Evolutionary conservation across 2,113 vertebrate genomes (phyloP).

Genomic region (Ammospiza nelsoni): DNA sequence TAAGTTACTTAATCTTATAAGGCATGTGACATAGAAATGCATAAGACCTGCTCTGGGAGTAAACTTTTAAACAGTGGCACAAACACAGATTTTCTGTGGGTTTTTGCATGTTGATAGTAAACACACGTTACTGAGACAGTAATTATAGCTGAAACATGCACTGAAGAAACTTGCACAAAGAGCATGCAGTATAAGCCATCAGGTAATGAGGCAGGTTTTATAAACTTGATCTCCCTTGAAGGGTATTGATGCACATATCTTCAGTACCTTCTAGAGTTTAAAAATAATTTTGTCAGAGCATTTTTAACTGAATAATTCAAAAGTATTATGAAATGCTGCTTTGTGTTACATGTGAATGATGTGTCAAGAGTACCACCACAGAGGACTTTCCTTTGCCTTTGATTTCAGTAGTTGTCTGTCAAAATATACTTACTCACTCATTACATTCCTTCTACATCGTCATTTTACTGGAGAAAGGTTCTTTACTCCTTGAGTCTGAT

Average conservation of each 20-base stretch:
- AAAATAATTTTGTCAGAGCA: neutral
- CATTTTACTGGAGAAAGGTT: neutral
- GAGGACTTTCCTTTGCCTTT: neutral
- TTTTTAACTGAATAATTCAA: neutral
- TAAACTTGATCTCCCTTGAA: neutral
- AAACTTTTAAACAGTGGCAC: neutral
- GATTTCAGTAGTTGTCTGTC: neutral
- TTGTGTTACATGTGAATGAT: neutral
- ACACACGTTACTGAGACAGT: fast-evolving
- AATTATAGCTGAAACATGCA: neutral
- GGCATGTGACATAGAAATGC: neutral
- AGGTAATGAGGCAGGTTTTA: neutral
- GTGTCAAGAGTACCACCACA: neutral
- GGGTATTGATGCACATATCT: neutral
- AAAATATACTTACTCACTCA: neutral
- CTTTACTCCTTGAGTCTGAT: neutral
- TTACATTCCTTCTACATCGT: neutral
- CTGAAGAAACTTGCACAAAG: neutral
- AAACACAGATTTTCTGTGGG: neutral
- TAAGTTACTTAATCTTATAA: neutral
- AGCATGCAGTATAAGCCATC: neutral
- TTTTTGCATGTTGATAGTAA: neutral
- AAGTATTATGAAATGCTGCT: neutral
- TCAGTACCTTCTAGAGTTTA: neutral
- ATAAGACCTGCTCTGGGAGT: neutral